Conservation (phyloP, 2,797 vertebrate genomes). For the Acanthis flammea region DNA sequence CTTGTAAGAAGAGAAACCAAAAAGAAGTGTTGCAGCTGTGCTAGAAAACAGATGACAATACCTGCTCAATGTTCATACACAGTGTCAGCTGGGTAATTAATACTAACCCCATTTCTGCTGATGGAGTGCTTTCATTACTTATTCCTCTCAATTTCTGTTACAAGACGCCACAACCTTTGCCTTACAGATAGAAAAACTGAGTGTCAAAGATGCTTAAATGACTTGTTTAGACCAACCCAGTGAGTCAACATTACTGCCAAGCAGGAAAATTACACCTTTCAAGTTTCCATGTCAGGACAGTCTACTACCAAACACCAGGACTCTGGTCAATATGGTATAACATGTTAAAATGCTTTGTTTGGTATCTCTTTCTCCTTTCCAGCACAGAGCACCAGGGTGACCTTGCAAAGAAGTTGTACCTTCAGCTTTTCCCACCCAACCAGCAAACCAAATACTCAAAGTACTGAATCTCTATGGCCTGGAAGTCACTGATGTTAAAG, state of each 20-base stretch:
- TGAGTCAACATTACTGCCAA: background rate
- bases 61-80: background rate
- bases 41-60: background rate
- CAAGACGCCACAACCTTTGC: background rate
- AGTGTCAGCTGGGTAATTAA: background rate
- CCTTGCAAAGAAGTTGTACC: background rate
- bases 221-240: background rate
- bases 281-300: background rate
- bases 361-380: background rate
- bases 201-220: background rate
- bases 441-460: background rate
- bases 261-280: background rate
- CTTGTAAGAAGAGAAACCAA: background rate
- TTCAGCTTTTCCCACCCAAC: background rate
- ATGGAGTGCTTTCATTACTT: background rate
- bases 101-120: background rate
- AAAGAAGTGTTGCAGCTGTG: background rate
- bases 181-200: background rate
- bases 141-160: conserved; percentile 9
- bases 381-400: background rate
- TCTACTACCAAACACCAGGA: background rate
- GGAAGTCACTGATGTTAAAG: background rate
- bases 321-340: background rate
- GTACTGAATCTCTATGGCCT: background rate
- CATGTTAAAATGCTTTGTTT: background rate